phyloP scores from a whole-genome alignment of 2,113 vertebrate genomes.

The Balaenoptera acutorostrata region DNA sequence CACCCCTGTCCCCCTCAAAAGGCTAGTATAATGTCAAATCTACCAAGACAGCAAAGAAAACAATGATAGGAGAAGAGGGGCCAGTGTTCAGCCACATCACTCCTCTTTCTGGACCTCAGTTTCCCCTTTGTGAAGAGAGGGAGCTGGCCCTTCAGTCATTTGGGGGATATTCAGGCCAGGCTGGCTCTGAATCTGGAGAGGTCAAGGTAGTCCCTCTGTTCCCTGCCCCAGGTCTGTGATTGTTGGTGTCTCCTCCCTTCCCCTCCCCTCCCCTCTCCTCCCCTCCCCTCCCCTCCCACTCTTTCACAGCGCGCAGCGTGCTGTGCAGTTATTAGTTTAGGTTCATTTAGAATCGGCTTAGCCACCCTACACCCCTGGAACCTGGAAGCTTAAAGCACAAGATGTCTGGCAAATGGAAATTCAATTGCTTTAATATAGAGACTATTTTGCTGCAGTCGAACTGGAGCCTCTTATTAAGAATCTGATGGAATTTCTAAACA shows the following conservation, averaged over 20 bases:
- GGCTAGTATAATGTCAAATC: neutral
- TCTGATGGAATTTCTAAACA: conserved; percentile 82
- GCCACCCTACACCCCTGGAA: conserved; percentile 57
- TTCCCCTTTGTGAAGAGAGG: neutral
- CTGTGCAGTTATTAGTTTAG: conserved; percentile 64
- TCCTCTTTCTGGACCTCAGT: neutral
- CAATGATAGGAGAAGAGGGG: neutral
- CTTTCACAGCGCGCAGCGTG: neutral
- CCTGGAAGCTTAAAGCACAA: conserved; percentile 64
- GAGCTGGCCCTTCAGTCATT: neutral
- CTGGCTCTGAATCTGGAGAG: neutral
- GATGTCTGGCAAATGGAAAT: conserved; percentile 77
- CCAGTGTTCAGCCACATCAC: fast-evolving
- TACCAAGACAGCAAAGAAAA: neutral
- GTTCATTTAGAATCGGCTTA: conserved; percentile 68
- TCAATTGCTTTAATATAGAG: conserved; percentile 80
- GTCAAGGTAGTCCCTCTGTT: neutral
- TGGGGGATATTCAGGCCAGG: neutral
- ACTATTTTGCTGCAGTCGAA: conserved; percentile 77
- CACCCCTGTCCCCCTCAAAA: neutral
- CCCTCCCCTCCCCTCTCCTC: fast-evolving
- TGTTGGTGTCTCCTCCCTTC: neutral
- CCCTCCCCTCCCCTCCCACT: fast-evolving
- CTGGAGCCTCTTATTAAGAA: conserved; percentile 80
- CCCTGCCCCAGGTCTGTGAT: neutral